Base-by-base conservation (phyloP, 2,113 vertebrate species). In the Colinus virginianus region DNA sequence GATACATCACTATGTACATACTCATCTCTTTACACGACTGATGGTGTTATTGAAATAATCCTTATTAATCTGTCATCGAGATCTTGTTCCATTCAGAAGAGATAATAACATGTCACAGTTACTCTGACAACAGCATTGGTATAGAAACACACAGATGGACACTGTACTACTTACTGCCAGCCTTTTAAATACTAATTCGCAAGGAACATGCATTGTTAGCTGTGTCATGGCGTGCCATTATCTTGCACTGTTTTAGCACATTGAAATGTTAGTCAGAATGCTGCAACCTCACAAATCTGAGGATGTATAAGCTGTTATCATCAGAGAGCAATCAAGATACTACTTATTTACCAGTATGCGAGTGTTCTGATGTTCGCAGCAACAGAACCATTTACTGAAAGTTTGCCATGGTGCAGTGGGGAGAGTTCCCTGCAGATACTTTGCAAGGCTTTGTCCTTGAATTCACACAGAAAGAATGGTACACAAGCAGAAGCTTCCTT, bases 71-170 rank as follows among this genome's bases (percentile, higher is more conserved):
- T 74, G 42, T 59, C 59, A 70, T 36, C 51, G 26, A 40, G 56
- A 72, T 86, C 68, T 30, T 61, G 61, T 55, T 68, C 64, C 61
- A 61, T 51, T 83, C 51, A n/a, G 43, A 53, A 40, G 63, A 79
- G 36, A 46, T 0, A 48, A 42, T 18, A 8, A 71, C 88, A 53
- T 36, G 25, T 78, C n/a, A 4, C 10, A 58, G 90, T 94, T 91
- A 78, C 86, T 68, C 61, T 84, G 85, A 56, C 86, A 90, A 83
- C 83, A 61, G 90, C 61, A 90, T 58, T 18, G 46, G 71, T 91
- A 86, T 59, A 94, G 82, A 91, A 96, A 80, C 28, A 66, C 16
- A n/a, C 88, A 88, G 85, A 83, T 67, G 78, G 76, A 85, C 85
- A 76, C 25, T 1, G 18, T 74, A 79, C 59, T 49, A 42, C 32